These are phyloP conservation scores for Mylabris phalerata DNA, from an alignment of 1,140 invertebrate species.

Conservation along the genomic window DNA sequence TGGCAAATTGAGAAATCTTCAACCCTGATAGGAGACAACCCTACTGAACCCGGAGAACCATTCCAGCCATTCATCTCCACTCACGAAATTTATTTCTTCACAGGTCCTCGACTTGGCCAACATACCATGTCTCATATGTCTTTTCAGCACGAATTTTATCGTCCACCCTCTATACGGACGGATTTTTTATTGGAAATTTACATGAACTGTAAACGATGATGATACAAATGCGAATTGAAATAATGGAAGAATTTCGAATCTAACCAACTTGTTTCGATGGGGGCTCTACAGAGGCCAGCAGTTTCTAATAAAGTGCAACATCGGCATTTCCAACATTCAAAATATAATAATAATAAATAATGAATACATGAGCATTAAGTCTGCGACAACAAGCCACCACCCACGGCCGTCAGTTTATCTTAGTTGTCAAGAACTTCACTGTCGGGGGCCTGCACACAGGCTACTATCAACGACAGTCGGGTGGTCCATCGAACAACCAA, in stretches of 20 bases:
- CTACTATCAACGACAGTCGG: slow-evolving; percentile 34
- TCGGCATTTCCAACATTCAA: slow-evolving; percentile 17
- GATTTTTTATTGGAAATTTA: too few relatives aligned
- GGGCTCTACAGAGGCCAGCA: too few relatives aligned
- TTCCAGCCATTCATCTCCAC: slow-evolving; percentile 29
- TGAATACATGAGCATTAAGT: slow-evolving; percentile 38
- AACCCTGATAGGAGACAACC: slow-evolving; percentile 22
- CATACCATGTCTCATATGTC: slow-evolving; percentile 9
- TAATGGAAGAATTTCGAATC: too few relatives aligned
- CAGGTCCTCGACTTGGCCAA: neutral
- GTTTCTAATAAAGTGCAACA: slow-evolving; percentile 21
- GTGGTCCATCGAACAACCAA: slow-evolving; percentile 21
- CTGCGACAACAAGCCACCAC: slow-evolving; percentile 39
- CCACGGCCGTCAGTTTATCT: slow-evolving; percentile 37
- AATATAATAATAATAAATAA: slow-evolving; percentile 29
- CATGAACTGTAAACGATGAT: too few relatives aligned
- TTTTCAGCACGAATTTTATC: slow-evolving; percentile 12
- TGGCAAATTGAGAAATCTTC: slow-evolving; percentile 35
- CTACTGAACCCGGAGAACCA: slow-evolving; percentile 16
- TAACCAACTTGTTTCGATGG: too few relatives aligned
- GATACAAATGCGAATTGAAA: too few relatives aligned
- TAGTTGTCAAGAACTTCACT: slow-evolving; percentile 31
- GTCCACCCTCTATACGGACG: too few relatives aligned
- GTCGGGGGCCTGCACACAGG: slow-evolving; percentile 29
- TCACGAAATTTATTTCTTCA: slow-evolving; percentile 9